Evolutionary conservation across 2,797 vertebrate species (phyloP).

Genomic region (Poecilia velifera): DNA sequence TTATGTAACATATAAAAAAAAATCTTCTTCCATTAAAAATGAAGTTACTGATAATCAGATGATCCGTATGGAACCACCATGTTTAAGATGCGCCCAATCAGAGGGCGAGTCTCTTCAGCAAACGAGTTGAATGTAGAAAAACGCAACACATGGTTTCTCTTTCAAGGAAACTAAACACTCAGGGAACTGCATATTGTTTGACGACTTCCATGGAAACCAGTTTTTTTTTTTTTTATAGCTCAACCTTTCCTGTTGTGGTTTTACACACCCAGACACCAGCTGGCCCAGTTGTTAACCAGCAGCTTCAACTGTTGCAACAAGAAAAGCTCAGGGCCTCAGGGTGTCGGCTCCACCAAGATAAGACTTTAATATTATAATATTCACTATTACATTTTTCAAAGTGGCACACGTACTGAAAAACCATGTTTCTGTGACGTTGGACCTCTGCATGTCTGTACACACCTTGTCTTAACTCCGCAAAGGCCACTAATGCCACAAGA

Average conservation of each 20-base stretch:
- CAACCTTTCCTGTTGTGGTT: constrained; percentile 15
- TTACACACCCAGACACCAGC: constrained; percentile 43
- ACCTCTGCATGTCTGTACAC: not conserved
- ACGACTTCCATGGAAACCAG: not conserved
- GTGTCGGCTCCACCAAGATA: constrained; percentile 6
- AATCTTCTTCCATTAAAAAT: not conserved
- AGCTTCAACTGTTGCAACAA: constrained; percentile 42
- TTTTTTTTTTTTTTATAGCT: not conserved
- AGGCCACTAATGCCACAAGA: not conserved
- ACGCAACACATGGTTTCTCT: constrained; percentile 37
- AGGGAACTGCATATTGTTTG: constrained; percentile 9
- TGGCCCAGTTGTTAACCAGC: constrained; percentile 26
- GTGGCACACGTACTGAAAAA: not conserved
- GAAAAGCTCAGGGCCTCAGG: not conserved
- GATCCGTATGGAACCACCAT: not conserved
- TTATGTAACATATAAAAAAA: not conserved
- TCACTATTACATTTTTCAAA: not conserved
- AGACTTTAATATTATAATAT: not conserved
- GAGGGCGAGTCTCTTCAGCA: not conserved
- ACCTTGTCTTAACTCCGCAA: not conserved
- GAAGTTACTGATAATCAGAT: not conserved
- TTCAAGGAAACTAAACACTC: not conserved
- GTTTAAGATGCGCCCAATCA: not conserved
- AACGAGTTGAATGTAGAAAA: not conserved
- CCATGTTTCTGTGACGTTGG: not conserved